Base-by-base conservation (phyloP, 2,888 invertebrate species). In the Nymphalis c-album region DNA sequence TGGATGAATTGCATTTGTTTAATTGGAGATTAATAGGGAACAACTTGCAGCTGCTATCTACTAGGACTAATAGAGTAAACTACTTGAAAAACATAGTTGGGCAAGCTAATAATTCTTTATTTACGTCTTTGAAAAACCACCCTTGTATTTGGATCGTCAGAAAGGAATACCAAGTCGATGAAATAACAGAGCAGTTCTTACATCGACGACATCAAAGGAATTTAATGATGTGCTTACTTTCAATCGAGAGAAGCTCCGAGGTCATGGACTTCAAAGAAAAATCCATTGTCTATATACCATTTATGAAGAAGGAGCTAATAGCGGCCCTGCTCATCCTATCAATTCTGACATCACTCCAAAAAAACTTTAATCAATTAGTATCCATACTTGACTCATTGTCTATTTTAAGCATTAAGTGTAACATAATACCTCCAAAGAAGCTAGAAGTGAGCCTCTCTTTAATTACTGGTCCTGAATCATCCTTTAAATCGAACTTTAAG, bases 341-440 rank as follows among this genome's bases (percentile, higher is more conserved):
- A 58, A 58, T 58, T 35, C n/a, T 58, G 26, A 58, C 58, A 10
- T 58, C 58, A 20, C 58, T 58, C n/a, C 35, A 58, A 6, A 58
- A 58, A 22, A 58, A 58, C n/a, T 58, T 58, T 17, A 58, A 58
- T 58, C 58, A 58, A n/a, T 35, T 58, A 58, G 58, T 58, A 35
- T 58, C 58, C 26, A 31, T 58, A 13, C 35, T 58, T 4, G 58
- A 58, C 35, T 58, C 58, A 3, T 17, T 58, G n/a, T 58, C 58
- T 58, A 58, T 58, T 10, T 22, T 58, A 35, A 58, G 16, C 20
- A 58, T 58, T 22, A 58, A 58, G 2, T 58, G 58, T 22, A 58
- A 58, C 20, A 58, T 58, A 13, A 58, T 58, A 58, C 58, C 58
- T 35, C 58, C 58, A 35, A 58, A 22, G 35, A 58, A 58, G n/a